Percentiles rank a stretch among this genome's conserved stretches.
phyloP scores from a whole-genome alignment of 2,113 vertebrate genomes.

The Phrynosoma blainvillii region DNA sequence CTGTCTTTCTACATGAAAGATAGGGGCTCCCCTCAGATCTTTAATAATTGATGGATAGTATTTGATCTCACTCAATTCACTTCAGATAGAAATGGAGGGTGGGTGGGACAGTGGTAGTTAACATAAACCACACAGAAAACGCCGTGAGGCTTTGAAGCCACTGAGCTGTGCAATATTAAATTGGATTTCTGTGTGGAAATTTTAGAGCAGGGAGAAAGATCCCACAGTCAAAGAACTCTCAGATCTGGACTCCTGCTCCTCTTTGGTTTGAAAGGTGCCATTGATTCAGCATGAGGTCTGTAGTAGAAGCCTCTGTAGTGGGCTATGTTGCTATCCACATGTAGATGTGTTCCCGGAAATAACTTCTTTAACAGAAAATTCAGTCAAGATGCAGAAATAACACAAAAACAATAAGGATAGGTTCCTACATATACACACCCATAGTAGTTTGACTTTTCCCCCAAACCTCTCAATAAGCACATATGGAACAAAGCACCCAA shows the following conservation, averaged over 20 bases:
- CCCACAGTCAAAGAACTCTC: background rate
- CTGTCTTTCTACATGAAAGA: background rate
- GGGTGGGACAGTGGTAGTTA: background rate
- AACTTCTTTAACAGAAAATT: too few species aligned
- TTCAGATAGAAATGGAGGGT: slow-evolving; percentile 4
- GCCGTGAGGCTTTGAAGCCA: slow-evolving; percentile 4
- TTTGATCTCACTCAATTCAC: slow-evolving; percentile 3
- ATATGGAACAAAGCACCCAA: too few species aligned
- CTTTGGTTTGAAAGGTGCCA: background rate
- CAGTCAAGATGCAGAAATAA: too few species aligned
- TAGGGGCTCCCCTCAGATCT: background rate
- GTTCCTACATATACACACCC: too few species aligned
- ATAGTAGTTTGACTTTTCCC: too few species aligned
- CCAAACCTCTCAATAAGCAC: too few species aligned
- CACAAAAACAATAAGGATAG: too few species aligned
- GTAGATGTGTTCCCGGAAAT: too few species aligned
- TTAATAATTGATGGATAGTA: slow-evolving; percentile 31
- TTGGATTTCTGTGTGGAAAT: background rate
- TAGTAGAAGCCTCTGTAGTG: background rate
- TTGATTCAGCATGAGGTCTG: background rate
- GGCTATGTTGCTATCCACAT: background rate
- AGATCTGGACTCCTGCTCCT: background rate
- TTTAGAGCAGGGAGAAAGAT: background rate
- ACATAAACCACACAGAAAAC: background rate
- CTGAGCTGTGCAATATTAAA: slow-evolving; percentile 22